Evolutionary conservation across 2,888 invertebrate species (phyloP).

Genomic region (Pseudococcus jackbeardsleyi): DNA sequence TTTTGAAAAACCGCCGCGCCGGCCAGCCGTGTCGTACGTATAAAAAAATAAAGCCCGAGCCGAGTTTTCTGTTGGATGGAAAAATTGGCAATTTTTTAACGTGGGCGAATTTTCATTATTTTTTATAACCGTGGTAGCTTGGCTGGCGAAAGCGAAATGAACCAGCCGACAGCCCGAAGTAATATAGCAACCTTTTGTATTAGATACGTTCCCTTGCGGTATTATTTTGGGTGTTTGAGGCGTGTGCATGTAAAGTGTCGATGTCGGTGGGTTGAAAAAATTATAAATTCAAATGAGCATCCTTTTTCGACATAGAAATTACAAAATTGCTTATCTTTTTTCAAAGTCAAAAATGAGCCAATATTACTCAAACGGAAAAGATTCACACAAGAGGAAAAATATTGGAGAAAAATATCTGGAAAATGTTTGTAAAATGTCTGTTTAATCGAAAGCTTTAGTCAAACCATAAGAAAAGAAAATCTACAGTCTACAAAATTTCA

Average conservation of each 20-base stretch:
- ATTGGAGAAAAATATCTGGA: too few species aligned
- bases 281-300: too few species aligned
- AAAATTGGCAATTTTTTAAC: constrained; percentile 64
- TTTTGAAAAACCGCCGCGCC: constrained; percentile 21
- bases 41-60: constrained; percentile 58
- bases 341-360: too few species aligned
- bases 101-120: constrained; percentile 62
- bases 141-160: constrained; percentile 38
- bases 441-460: too few species aligned
- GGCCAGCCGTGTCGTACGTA: neutral
- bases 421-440: too few species aligned
- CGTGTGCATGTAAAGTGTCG: neutral
- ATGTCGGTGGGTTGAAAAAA: too few species aligned
- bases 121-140: constrained; percentile 39
- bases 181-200: constrained; percentile 15
- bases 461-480: too few species aligned
- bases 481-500: too few species aligned
- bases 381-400: too few species aligned
- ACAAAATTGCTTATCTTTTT: too few species aligned
- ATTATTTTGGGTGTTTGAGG: neutral
- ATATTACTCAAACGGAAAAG: too few species aligned
- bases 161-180: neutral
- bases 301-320: too few species aligned
- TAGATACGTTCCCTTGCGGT: neutral
- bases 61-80: constrained; percentile 1